phyloP scores from a whole-genome alignment of 2,888 invertebrate genomes.

The Polymixis lichenea region DNA sequence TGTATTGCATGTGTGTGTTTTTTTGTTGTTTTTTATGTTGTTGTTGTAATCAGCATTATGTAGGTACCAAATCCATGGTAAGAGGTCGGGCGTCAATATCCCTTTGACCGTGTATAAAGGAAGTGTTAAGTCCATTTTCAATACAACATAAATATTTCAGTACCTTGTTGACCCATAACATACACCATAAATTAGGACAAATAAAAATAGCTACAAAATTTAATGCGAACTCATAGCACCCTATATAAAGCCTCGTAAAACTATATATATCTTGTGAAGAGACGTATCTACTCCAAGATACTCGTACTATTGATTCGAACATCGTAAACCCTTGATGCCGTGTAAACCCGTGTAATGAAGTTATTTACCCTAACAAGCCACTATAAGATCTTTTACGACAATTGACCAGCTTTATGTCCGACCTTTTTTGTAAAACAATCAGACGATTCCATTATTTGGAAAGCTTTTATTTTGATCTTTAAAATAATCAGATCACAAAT shows the following conservation, averaged over 20 bases:
- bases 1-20: no score
- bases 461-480: slow-evolving; percentile 32
- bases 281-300: slow-evolving; percentile 58
- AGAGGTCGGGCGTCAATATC: no score
- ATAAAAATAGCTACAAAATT: slow-evolving; percentile 47
- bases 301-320: slow-evolving; percentile 72
- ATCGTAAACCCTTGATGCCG: slow-evolving; percentile 81
- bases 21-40: no score
- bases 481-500: background rate
- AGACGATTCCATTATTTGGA: slow-evolving; percentile 37
- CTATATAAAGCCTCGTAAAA: slow-evolving; percentile 43
- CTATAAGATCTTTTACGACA: slow-evolving; percentile 83
- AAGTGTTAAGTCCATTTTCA: slow-evolving; percentile 1
- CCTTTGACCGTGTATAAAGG: no score
- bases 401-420: slow-evolving; percentile 73
- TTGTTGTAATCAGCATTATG: no score
- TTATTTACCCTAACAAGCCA: slow-evolving; percentile 84
- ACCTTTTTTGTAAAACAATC: slow-evolving; percentile 68
- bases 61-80: no score
- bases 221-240: slow-evolving; percentile 23
- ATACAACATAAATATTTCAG: slow-evolving; percentile 17
- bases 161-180: background rate
- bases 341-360: slow-evolving; percentile 84
- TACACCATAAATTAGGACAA: slow-evolving; percentile 6
- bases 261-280: slow-evolving; percentile 53